phyloP scores from a whole-genome alignment of 2,113 vertebrate genomes.

The Nothobranchius furzeri region DNA sequence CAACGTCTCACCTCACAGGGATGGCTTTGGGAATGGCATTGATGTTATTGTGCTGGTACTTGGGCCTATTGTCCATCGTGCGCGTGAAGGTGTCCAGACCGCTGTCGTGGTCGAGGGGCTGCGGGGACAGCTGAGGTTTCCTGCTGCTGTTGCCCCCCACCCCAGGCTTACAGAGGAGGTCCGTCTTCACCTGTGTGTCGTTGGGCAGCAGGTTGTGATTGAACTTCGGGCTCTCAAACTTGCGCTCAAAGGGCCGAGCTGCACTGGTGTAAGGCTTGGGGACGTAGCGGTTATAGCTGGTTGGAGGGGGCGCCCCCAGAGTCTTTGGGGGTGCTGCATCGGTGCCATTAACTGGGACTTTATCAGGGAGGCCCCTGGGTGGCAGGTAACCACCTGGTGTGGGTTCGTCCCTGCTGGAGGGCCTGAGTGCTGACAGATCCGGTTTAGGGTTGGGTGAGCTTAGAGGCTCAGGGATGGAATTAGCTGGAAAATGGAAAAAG shows the following conservation, averaged over 20 bases:
- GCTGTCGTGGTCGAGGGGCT: constrained; percentile 88
- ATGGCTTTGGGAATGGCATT: constrained; percentile 92
- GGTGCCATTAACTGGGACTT: constrained; percentile 82
- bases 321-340: constrained; percentile 81
- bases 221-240: constrained; percentile 98
- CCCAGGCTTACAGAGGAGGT: constrained; percentile 79
- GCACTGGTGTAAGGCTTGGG: constrained; percentile 87
- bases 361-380: constrained; percentile 83
- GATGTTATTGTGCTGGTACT: constrained; percentile 94
- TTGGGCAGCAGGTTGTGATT: constrained; percentile 97
- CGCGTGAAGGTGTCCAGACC: constrained; percentile 90
- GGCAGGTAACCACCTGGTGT: constrained; percentile 73
- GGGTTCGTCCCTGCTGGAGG: constrained; percentile 85
- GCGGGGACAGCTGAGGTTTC: constrained; percentile 84
- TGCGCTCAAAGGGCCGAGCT: constrained; percentile 92
- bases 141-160: constrained; percentile 65
- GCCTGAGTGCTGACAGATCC: constrained; percentile 84
- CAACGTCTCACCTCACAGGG: constrained; percentile 88
- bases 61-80: constrained; percentile 88
- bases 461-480: constrained; percentile 81
- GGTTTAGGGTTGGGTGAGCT: constrained; percentile 84
- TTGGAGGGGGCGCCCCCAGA: constrained; percentile 60
- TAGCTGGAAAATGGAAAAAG: constrained; percentile 76
- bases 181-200: constrained; percentile 85
- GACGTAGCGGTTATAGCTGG: constrained; percentile 86